Conservation (phyloP, 2,113 vertebrate species). For the Thamnophis sirtalis region DNA sequence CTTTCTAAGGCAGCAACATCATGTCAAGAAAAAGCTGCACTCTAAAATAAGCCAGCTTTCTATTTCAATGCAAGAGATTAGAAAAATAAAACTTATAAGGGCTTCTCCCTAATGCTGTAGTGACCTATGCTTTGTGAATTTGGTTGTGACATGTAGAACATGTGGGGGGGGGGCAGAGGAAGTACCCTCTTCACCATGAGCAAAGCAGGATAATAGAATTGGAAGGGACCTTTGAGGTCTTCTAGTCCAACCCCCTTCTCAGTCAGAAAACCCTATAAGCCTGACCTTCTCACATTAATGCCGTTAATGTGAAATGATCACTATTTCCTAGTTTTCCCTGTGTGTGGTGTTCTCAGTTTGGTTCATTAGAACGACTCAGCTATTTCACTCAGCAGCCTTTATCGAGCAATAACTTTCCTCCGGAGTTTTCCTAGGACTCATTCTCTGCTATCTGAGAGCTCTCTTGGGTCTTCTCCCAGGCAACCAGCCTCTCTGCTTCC, state of each 20-base stretch:
- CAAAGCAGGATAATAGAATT: neutral
- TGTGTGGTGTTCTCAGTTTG: neutral
- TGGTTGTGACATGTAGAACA: neutral
- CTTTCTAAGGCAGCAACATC: neutral
- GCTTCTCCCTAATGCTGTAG: neutral
- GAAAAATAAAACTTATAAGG: neutral
- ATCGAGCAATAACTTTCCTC: neutral
- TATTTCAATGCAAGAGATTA: neutral
- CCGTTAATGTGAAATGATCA: neutral
- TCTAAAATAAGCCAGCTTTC: neutral
- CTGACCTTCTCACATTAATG: neutral
- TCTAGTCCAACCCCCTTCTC: neutral
- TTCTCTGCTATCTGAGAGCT: neutral
- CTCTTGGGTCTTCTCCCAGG: slow-evolving; percentile 23
- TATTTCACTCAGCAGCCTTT: neutral
- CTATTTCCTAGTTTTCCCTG: neutral
- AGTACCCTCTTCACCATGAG: fast-evolving
- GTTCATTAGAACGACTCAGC: slow-evolving; percentile 25
- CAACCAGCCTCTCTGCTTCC: neutral
- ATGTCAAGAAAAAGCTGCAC: neutral
- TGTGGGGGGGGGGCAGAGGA: neutral
- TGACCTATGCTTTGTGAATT: neutral
- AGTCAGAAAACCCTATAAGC: neutral
- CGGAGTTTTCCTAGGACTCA: neutral
- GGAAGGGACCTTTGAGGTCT: neutral